Base-by-base conservation (phyloP, 2,797 vertebrate genomes). In the Sebastes trivittatus region DNA sequence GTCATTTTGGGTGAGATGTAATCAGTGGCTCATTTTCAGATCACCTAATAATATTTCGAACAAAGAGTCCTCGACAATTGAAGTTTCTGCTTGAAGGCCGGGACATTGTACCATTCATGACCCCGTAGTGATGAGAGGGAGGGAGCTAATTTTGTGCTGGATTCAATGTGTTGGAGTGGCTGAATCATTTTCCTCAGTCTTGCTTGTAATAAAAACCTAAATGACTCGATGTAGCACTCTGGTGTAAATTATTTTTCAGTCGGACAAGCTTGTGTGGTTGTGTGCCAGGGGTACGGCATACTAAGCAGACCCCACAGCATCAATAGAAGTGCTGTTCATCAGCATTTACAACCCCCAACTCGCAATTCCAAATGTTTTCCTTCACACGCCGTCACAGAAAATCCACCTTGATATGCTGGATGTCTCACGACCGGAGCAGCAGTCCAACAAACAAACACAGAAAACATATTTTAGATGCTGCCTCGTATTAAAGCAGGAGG, bases 261-360 rank as follows among this genome's bases (percentile, higher is more conserved):
- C 60, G 56, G 75, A 81, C 52, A 63, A 80, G 59, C 49, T 55
- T 66, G 54, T 55, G 55, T 66, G 69, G 80, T 22, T 66, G 80
- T 22, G 73, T 72, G 77, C 72, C 79, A 34, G 78, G 75, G 82
- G 69, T 74, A 72, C 49, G 64, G 91, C 90, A 89, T 92, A 92
- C 92, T 87, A 93, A 95, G 90, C 86, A 90, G 91, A 92, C 82
- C 81, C 86, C 68, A 76, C 85, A 87, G 90, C 91, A 94, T 94
- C 87, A 92, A 92, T 90, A 92, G 91, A 93, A 93, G 86, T 92
- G 91, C 90, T 88, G 93, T 94, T 93, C 89, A 92, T 93, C 88
- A 92, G 87, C 86, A 91, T 88, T 90, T 93, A 90, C 90, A 77
- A 88, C 65, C 61, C 34, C 62, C 13, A 18, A 20, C 84, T 84